Conservation (phyloP, 64 coral and sea anemone species). For the Actinia tenebrosa region DNA sequence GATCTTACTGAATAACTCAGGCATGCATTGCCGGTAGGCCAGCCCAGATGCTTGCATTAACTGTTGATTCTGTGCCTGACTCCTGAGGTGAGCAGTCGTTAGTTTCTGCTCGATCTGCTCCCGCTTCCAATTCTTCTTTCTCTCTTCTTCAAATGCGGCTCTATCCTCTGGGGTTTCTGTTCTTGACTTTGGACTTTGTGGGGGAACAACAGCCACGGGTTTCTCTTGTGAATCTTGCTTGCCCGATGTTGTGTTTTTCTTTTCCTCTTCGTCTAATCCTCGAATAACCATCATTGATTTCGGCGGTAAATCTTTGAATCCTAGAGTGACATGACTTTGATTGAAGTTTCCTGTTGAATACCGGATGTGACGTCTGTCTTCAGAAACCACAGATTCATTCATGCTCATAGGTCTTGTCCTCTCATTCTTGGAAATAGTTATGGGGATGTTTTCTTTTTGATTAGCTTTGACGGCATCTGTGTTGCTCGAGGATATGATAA, state of each 20-base stretch:
- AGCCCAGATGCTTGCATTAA: constrained; percentile 54
- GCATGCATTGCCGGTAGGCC: constrained; percentile 44
- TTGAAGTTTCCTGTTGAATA: constrained; percentile 1
- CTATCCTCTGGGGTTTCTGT: neutral
- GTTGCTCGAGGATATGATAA: neutral
- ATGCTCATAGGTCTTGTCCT: neutral
- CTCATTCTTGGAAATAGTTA: neutral
- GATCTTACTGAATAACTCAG: constrained; percentile 45
- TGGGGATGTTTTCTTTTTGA: neutral
- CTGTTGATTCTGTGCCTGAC: constrained; percentile 8
- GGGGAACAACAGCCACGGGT: neutral
- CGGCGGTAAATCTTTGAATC: neutral
- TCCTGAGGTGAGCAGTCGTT: neutral
- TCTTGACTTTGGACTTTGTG: neutral
- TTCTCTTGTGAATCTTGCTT: neutral
- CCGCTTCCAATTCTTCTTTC: constrained; percentile 44
- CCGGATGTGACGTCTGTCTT: neutral
- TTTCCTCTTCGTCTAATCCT: neutral
- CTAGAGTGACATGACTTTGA: neutral
- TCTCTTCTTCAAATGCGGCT: constrained; percentile 25
- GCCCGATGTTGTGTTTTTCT: neutral
- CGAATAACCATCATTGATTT: neutral
- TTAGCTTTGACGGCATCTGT: neutral
- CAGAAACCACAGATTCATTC: neutral
- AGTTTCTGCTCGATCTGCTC: constrained; percentile 51